Conservation (phyloP, 2,797 vertebrate species). For the Gallirallus australis region DNA sequence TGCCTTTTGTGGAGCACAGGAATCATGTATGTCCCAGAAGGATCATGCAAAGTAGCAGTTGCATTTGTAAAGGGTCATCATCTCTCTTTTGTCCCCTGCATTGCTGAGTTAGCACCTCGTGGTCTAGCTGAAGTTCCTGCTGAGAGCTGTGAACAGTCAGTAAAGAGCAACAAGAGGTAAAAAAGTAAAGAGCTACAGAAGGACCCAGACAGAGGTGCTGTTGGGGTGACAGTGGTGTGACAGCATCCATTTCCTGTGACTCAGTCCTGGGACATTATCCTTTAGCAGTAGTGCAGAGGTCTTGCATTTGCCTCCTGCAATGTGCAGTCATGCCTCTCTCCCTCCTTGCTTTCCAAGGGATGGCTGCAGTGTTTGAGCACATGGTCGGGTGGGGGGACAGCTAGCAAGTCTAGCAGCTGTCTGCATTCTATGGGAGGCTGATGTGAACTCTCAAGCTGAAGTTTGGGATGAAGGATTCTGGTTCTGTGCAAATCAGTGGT, state of each 20-base stretch:
- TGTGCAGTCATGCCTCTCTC: background rate
- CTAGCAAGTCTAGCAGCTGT: background rate
- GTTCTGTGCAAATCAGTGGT: background rate
- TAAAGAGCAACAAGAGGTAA: background rate
- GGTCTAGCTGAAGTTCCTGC: background rate
- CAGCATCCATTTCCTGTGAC: rapidly evolving
- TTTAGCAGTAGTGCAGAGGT: background rate
- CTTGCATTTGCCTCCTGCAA: background rate
- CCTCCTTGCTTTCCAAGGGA: background rate
- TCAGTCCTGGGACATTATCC: background rate
- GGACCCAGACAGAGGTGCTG: background rate
- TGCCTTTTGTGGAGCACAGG: background rate
- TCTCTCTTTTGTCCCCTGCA: background rate
- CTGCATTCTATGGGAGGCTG: background rate
- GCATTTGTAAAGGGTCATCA: background rate
- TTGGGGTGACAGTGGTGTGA: background rate
- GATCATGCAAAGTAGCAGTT: background rate
- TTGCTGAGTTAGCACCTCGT: background rate
- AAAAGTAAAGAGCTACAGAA: no score
- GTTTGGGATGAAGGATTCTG: background rate
- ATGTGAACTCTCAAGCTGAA: background rate
- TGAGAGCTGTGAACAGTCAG: background rate
- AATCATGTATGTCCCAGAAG: background rate
- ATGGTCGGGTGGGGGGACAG: rapidly evolving
- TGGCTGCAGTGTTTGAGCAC: background rate